These are phyloP conservation scores for Amphiprion percula DNA, from an alignment of 2,113 vertebrate species.

Conservation along the genomic window DNA sequence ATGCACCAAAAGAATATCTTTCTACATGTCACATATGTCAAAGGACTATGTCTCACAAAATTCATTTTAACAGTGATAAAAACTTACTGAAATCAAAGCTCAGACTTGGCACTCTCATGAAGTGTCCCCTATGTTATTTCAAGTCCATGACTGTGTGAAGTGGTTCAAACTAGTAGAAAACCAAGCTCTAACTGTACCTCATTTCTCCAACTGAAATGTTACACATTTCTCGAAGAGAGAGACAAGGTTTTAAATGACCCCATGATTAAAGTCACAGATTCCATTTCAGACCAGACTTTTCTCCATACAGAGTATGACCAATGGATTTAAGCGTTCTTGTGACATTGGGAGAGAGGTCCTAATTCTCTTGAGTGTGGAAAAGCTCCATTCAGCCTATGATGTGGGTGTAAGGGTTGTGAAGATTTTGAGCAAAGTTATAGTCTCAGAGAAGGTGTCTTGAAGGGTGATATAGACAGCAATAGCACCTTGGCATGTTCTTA, in stretches of 20 bases:
- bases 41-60: neutral
- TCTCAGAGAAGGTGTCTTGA: neutral
- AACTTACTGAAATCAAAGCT: neutral
- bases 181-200: neutral
- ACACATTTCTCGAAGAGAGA: neutral
- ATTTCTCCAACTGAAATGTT: neutral
- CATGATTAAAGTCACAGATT: constrained; percentile 26
- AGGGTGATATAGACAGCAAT: neutral
- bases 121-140: neutral
- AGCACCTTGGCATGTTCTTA: neutral
- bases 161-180: neutral
- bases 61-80: neutral
- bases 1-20: no score
- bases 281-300: constrained; percentile 7
- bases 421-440: constrained; percentile 9
- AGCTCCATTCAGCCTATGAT: constrained; percentile 8
- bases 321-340: constrained; percentile 12
- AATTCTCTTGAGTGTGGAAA: constrained; percentile 16
- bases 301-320: constrained; percentile 18
- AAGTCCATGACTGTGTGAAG: neutral
- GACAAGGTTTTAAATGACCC: constrained; percentile 8
- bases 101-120: neutral
- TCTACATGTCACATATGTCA: no score
- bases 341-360: constrained; percentile 10
- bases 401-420: constrained; percentile 5